Percentiles rank a stretch among this genome's conserved stretches.
Conservation (phyloP, 2,888 invertebrate genomes). For the Sarcophaga caerulescens region DNA sequence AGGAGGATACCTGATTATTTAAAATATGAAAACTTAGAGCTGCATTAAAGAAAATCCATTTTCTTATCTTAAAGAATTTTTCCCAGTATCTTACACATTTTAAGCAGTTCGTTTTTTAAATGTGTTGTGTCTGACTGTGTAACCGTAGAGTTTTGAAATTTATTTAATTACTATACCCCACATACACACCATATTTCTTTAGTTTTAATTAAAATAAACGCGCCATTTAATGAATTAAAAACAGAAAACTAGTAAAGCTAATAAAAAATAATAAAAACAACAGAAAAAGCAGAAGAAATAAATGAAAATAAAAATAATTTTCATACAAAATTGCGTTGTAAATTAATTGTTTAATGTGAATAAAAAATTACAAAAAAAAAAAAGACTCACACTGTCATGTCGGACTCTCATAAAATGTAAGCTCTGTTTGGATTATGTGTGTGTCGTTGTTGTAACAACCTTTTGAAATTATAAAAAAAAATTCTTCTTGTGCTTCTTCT, state of each 20-base stretch:
- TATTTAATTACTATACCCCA: slow-evolving; percentile 50
- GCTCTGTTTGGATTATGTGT: background rate
- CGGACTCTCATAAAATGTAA: slow-evolving; percentile 8
- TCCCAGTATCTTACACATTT: background rate
- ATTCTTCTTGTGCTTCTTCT: slow-evolving; percentile 28
- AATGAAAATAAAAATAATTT: slow-evolving; percentile 28
- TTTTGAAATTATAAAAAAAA: slow-evolving; percentile 28
- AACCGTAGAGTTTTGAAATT: slow-evolving; percentile 30
- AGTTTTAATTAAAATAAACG: slow-evolving; percentile 64
- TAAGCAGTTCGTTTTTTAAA: background rate
- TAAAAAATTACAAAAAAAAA: slow-evolving; percentile 8
- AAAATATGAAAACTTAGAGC: no score
- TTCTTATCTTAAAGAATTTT: background rate
- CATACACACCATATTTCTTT: background rate
- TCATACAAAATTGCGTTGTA: slow-evolving; percentile 64
- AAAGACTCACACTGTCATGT: background rate
- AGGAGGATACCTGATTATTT: no score
- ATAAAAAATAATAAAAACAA: no score
- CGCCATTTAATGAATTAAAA: slow-evolving; percentile 38
- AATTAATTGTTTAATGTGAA: slow-evolving; percentile 56
- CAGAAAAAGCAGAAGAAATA: slow-evolving; percentile 8
- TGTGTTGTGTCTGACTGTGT: slow-evolving; percentile 1
- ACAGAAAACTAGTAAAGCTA: no score
- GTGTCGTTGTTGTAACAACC: slow-evolving; percentile 38
- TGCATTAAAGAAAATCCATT: background rate